Conservation (phyloP, 2,888 invertebrate species). For the Prosapia bicincta region DNA sequence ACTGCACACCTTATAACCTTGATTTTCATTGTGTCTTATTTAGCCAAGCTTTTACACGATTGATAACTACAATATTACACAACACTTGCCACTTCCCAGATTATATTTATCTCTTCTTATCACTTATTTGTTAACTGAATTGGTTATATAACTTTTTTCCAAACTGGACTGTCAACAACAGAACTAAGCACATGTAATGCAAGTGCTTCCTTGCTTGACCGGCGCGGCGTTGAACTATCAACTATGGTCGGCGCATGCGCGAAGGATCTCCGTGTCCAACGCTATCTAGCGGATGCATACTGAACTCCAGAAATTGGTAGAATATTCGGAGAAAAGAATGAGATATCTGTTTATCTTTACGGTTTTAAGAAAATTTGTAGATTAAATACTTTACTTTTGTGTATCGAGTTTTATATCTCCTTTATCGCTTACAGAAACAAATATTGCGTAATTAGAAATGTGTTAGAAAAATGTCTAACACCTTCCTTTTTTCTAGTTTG, state of each 20-base stretch:
- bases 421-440: too few species aligned
- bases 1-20: neutral
- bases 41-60: neutral
- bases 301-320: too few species aligned
- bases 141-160: neutral
- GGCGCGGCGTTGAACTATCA: slow-evolving; percentile 20
- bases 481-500: too few species aligned
- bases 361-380: too few species aligned
- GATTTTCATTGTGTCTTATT: neutral
- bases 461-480: too few species aligned
- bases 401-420: too few species aligned
- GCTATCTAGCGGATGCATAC: slow-evolving; percentile 9
- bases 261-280: neutral
- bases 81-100: slow-evolving; percentile 1
- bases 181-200: neutral
- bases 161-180: neutral
- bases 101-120: neutral
- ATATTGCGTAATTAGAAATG: too few species aligned
- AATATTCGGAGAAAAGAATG: too few species aligned
- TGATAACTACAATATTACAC: neutral
- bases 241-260: slow-evolving; percentile 20
- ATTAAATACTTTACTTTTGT: too few species aligned
- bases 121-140: neutral
- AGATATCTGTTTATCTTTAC: too few species aligned
- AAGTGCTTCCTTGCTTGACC: slow-evolving; percentile 15